A percentile compares a stretch with the other conserved stretches of the same genome.
Conservation (phyloP, 1,140 invertebrate species). For the Goniozus legneri region DNA sequence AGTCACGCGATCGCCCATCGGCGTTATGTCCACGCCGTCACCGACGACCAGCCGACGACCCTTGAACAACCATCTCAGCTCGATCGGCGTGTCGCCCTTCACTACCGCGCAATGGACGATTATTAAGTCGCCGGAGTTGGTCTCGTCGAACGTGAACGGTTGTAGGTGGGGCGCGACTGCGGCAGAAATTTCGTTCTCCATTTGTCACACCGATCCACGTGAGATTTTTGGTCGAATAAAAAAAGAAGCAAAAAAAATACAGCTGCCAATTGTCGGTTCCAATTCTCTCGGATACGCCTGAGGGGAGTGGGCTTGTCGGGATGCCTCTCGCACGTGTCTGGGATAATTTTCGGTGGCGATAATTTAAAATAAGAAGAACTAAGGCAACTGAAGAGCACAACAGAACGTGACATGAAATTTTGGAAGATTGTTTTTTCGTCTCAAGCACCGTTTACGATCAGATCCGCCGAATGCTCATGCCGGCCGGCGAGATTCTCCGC, state of each 20-base stretch:
- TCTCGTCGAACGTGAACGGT: conserved; percentile 50
- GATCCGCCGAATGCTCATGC: conserved; percentile 60
- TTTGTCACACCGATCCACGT: conserved; percentile 38
- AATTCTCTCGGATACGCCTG: too few relatives aligned
- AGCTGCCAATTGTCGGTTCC: too few relatives aligned
- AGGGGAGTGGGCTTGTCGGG: too few relatives aligned
- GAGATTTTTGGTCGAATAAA: too few relatives aligned
- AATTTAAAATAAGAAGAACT: conserved; percentile 4
- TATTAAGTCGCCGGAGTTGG: conserved; percentile 58
- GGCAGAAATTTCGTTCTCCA: too few relatives aligned
- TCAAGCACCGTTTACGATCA: conserved; percentile 69
- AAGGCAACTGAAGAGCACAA: too few relatives aligned
- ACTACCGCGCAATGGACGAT: conserved; percentile 68
- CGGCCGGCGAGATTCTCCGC: conserved; percentile 71
- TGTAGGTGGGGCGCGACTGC: conserved; percentile 51
- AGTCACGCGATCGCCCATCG: conserved; percentile 56
- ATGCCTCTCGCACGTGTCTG: too few relatives aligned
- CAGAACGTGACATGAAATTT: too few relatives aligned
- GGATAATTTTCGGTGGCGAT: too few relatives aligned
- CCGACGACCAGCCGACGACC: conserved; percentile 49
- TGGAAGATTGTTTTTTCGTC: neutral
- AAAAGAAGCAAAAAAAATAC: conserved; percentile 54
- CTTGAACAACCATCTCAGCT: conserved; percentile 64
- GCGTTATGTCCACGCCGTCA: conserved; percentile 59
- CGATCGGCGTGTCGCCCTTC: conserved; percentile 70